Evolutionary conservation across 2,888 invertebrate species (phyloP).

Genomic region (Sinelater perroti): DNA sequence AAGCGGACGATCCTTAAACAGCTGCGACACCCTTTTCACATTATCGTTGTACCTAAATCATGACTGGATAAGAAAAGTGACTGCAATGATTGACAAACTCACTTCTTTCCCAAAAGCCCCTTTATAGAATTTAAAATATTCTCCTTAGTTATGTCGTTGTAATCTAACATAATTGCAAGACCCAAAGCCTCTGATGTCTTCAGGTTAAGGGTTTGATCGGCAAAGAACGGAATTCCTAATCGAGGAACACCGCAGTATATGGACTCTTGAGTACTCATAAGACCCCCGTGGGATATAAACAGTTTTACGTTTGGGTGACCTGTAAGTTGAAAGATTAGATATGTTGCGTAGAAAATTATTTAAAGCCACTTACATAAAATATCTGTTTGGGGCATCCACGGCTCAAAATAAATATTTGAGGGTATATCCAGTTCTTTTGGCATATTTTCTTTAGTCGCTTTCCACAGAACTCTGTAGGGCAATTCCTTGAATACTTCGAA

Average conservation of each 20-base stretch:
- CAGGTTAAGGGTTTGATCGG: slow-evolving; percentile 63
- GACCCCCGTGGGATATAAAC: slow-evolving; percentile 65
- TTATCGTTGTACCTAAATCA: slow-evolving; percentile 66
- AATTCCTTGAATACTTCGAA: slow-evolving; percentile 64
- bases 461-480: slow-evolving; percentile 66
- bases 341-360: neutral
- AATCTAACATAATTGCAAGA: slow-evolving; percentile 59
- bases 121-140: slow-evolving; percentile 40
- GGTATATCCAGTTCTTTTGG: slow-evolving; percentile 58
- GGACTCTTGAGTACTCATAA: slow-evolving; percentile 62
- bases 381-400: slow-evolving; percentile 67
- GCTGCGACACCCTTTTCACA: slow-evolving; percentile 61
- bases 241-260: slow-evolving; percentile 59
- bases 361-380: slow-evolving; percentile 59
- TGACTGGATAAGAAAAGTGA: too few relatives aligned
- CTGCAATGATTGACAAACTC: too few relatives aligned
- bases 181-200: slow-evolving; percentile 64
- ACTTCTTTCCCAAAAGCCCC: slow-evolving; percentile 2
- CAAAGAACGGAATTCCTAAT: slow-evolving; percentile 57
- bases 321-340: too few relatives aligned
- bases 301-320: slow-evolving; percentile 61
- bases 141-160: slow-evolving; percentile 48
- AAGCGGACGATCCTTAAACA: slow-evolving; percentile 67
- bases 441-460: slow-evolving; percentile 63
- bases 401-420: slow-evolving; percentile 63